A percentile compares a stretch with the other conserved stretches of the same genome.
phyloP scores from a whole-genome alignment of 2,888 invertebrate genomes.

The Mamestra brassicae region DNA sequence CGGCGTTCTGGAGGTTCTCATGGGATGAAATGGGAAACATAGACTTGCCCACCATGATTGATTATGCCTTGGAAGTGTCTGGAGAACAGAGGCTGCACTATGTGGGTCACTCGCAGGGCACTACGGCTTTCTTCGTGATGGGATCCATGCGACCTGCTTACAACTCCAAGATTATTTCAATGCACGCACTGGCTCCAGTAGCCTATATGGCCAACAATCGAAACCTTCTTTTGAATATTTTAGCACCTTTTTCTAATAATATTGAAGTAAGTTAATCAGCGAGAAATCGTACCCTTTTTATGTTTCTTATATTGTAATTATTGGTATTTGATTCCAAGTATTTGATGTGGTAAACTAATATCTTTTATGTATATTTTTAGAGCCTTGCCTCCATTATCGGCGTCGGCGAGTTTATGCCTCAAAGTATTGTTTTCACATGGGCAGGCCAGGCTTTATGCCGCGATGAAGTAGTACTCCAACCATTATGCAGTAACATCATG shows the following conservation, averaged over 20 bases:
- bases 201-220: conserved; percentile 91
- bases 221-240: conserved; percentile 84
- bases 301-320: no score
- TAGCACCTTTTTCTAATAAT: conserved; percentile 83
- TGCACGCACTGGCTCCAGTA: conserved; percentile 93
- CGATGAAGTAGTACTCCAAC: conserved; percentile 89
- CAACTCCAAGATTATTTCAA: conserved; percentile 92
- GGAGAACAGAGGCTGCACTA: conserved; percentile 92
- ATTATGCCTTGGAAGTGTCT: conserved; percentile 92
- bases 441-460: conserved; percentile 90
- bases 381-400: conserved; percentile 86
- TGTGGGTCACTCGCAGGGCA: conserved; percentile 94
- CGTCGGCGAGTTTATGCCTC: conserved; percentile 92
- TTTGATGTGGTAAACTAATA: neutral
- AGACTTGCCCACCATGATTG: conserved; percentile 96
- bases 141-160: conserved; percentile 92
- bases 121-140: conserved; percentile 93
- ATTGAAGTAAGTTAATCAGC: conserved; percentile 79
- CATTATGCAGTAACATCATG: conserved; percentile 92
- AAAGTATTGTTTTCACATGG: conserved; percentile 86
- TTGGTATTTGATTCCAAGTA: neutral
- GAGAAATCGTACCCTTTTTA: neutral
- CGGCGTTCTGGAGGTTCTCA: conserved; percentile 93
- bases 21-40: conserved; percentile 96
- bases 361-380: conserved; percentile 71